A percentile compares a stretch with the other conserved stretches of the same genome.
Evolutionary conservation across 1,140 invertebrate species (phyloP).

Genomic region (Pseudomyrmex cubaensis): DNA sequence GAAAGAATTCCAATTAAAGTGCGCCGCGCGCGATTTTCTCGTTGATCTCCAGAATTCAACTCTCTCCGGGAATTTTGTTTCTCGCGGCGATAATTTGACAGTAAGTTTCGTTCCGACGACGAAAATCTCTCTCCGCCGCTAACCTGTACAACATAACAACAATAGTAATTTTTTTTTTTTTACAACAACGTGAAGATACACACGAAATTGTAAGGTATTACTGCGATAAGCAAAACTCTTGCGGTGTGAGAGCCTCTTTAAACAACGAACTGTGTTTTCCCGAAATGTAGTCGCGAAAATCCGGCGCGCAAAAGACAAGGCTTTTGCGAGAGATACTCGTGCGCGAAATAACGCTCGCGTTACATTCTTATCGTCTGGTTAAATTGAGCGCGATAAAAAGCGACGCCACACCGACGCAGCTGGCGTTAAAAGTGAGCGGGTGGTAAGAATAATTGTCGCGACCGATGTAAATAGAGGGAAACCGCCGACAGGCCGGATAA

Average conservation of each 20-base stretch:
- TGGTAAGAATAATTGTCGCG: constrained; percentile 56
- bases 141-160: too few species aligned
- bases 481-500: background rate
- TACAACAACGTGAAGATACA: background rate
- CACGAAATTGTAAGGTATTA: background rate
- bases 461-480: constrained; percentile 50
- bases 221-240: background rate
- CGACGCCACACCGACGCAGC: constrained; percentile 17
- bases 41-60: background rate
- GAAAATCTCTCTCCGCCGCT: too few species aligned
- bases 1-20: constrained; percentile 73
- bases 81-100: constrained; percentile 42
- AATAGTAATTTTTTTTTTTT: too few species aligned
- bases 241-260: too few species aligned
- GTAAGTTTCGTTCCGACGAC: constrained; percentile 21
- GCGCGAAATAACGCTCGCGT: constrained; percentile 19
- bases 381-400: constrained; percentile 54
- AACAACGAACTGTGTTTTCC: background rate
- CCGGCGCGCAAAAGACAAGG: background rate
- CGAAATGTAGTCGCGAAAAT: background rate
- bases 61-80: background rate
- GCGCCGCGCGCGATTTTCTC: constrained; percentile 26
- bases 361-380: constrained; percentile 54
- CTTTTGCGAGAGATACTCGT: background rate
- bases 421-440: constrained; percentile 16